These are phyloP conservation scores for Takifugu flavidus DNA, from an alignment of 2,113 vertebrate species.

Conservation along the genomic window DNA sequence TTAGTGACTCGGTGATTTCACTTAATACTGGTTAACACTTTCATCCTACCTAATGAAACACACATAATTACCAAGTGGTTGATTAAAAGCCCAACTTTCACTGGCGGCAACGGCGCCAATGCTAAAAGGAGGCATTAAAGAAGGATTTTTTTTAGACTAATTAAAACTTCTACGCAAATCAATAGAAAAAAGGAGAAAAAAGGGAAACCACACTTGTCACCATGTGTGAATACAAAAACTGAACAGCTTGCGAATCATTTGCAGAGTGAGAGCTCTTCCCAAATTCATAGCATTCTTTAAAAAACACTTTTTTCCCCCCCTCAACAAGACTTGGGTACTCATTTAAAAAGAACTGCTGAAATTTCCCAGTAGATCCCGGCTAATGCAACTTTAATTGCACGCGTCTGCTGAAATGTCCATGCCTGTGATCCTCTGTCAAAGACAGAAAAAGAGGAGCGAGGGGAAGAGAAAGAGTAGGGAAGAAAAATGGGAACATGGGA, in stretches of 20 bases:
- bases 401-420: conserved; percentile 38
- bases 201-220: not conserved
- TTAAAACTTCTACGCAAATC: conserved; percentile 3
- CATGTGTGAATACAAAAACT: not conserved
- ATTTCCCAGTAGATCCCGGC: conserved; percentile 48
- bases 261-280: not conserved
- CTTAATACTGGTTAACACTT: conserved; percentile 7
- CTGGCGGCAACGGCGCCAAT: conserved; percentile 14
- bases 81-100: conserved; percentile 28
- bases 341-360: conserved; percentile 41
- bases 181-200: not conserved
- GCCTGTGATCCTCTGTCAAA: conserved; percentile 27
- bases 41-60: conserved; percentile 16
- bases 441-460: conserved; percentile 5
- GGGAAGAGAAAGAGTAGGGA: conserved; percentile 4
- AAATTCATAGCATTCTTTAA: conserved; percentile 21
- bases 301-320: conserved; percentile 3
- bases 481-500: not conserved
- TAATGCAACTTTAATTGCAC: conserved; percentile 63
- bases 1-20: not conserved
- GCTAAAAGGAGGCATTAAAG: conserved; percentile 14
- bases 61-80: conserved; percentile 28
- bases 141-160: conserved; percentile 9
- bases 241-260: not conserved
- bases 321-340: conserved; percentile 26